Evolutionary conservation across 2,888 invertebrate species (phyloP), one percentile per base, ranked within the genome.

Genomic region (Eupithecia pulchellata): DNA sequence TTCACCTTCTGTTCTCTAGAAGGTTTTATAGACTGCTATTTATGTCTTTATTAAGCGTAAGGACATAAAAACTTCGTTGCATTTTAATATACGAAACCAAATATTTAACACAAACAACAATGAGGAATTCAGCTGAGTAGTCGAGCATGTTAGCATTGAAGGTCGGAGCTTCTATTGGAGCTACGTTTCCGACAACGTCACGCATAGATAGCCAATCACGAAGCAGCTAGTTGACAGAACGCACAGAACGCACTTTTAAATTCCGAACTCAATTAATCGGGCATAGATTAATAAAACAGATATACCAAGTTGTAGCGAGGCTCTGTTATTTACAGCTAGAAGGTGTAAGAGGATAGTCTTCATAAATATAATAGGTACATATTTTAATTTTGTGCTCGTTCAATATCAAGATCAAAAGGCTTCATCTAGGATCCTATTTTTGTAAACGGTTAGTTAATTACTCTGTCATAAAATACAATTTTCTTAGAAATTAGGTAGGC

Each of bases 141-240:
- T 73, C 75, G 77, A 75, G 77, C 78, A 77, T 71, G 64, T 78
- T 77, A 73, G 75, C 69, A 67, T 60, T 72, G 83, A 86, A 86
- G 86, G 85, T 81, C 86, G 80, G 72, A 72, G 76, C 72, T 78
- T 79, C 79, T 75, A 81, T 83, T 83, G 79, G 78, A 75, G 76
- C 79, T 81, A 80, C 76, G 79, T 76, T 81, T 80, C 80, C 82
- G 79, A 76, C 77, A 72, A 81, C 82, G 81, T 81, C 79, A 80
- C 72, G 69, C 70, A 63, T 68, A 72, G 64, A 42, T 76, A 68
- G 60, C 84, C 80, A 85, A 84, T 85, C 78, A 76, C 73, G 70
- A 71, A 68, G 68, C 61, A 68, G 76, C 71, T 75, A 69, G 79
- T 77, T 78, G 76, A 78, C 75, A 78, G 72, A 83, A 77, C 78